Base-by-base conservation (phyloP, 1,140 invertebrate species). In the Drosophila sp. region DNA sequence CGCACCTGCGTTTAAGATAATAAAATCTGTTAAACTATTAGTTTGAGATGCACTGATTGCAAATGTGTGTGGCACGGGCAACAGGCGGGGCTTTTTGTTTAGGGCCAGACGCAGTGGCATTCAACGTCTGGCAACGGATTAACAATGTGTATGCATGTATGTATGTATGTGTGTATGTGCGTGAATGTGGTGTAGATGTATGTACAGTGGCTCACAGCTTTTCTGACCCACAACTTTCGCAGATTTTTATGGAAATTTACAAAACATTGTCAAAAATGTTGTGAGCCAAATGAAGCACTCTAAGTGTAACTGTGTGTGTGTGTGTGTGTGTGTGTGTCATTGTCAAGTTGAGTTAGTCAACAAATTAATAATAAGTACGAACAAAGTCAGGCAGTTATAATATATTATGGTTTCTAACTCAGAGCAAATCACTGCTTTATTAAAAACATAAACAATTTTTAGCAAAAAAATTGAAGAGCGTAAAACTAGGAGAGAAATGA, bases 1-100 rank as follows among this genome's bases (percentile, higher is more conserved):
- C 61, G 96, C 95, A 76, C 95, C 95, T 94, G 93, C 86, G 91
- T 92, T 80, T 90, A 92, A 78, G 72, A 91, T 91, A 80, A 91
- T 90, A 80, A 91, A 91, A 64, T 91, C 90, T 91, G 89, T 87
- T 91, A 86, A 87, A 57, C 54, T 74, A 89, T 90, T 90, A 90
- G 82, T 81, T 78, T 57, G 69, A 84, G 72, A 67, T 89, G 84
- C 21, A 59, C 63, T 54, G 21, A 27, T 51, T 64, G 61, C 56
- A 41, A 53, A 43, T 77, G 80, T 89, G 80, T 89, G 66, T 84
- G 83, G 78, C 82, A 71, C 66, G 57, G 51, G 51, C 61, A 58
- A 57, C 62, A 62, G 76, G 72, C 66, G 62, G 72, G 56, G 74
- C 62, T 58, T 66, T 59, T 53, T 61, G n/a, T n/a, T 61, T 61